phyloP scores from a whole-genome alignment of 1,140 invertebrate species.

The Pseudomyrmex dendroicus region DNA sequence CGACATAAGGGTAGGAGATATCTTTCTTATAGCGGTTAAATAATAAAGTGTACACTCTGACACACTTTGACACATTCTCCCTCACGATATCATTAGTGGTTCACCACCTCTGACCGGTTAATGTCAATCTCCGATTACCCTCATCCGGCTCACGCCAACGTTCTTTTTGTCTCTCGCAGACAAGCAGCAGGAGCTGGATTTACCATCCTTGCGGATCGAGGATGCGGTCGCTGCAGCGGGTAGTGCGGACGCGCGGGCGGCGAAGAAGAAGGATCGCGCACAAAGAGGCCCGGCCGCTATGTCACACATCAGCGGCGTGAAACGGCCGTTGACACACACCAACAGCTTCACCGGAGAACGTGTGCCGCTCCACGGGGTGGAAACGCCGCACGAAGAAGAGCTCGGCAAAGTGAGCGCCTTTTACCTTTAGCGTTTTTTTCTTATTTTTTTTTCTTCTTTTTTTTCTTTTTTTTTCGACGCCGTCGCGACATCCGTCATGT shows the following conservation, averaged over 20 bases:
- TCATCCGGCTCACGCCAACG: neutral
- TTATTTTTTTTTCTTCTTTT: neutral
- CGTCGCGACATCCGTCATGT: neutral
- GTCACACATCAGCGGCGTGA: slow-evolving; percentile 96
- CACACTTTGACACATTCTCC: neutral
- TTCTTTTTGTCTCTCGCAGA: slow-evolving; percentile 86
- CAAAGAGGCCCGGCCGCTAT: slow-evolving; percentile 88
- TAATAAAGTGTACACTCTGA: too few relatives aligned
- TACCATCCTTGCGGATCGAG: slow-evolving; percentile 93
- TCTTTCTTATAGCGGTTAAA: too few relatives aligned
- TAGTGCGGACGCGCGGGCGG: slow-evolving; percentile 82
- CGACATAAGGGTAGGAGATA: too few relatives aligned
- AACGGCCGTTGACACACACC: slow-evolving; percentile 93
- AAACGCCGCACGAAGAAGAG: slow-evolving; percentile 95
- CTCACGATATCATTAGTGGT: neutral
- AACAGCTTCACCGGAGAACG: slow-evolving; percentile 96
- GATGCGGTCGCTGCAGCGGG: slow-evolving; percentile 87
- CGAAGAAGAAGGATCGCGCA: slow-evolving; percentile 88
- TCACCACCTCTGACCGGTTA: neutral
- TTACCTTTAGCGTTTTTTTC: slow-evolving; percentile 16
- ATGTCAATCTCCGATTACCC: neutral
- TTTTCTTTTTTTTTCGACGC: neutral
- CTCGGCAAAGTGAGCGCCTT: slow-evolving; percentile 89
- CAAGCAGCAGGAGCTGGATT: slow-evolving; percentile 97
- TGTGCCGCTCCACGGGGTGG: slow-evolving; percentile 96